Evolutionary conservation across 2,797 vertebrate species (phyloP).

Genomic region (Octomys mimax): DNA sequence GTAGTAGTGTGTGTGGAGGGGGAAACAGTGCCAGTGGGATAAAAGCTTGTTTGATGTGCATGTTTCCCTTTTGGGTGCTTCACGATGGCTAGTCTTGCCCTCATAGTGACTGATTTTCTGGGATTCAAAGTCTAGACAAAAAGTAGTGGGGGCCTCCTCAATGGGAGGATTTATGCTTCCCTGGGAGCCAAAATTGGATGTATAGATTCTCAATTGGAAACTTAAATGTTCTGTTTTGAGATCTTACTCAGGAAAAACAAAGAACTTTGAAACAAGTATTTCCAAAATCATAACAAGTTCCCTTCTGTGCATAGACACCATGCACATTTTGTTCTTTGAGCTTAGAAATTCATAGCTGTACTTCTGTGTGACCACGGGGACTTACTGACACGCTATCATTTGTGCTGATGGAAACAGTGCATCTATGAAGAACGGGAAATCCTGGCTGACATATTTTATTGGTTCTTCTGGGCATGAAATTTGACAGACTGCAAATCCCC

Average conservation of each 20-base stretch:
- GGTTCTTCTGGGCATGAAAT: constrained; percentile 74
- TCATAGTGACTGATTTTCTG: not conserved
- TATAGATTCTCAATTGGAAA: constrained; percentile 39
- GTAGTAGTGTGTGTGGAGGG: not conserved
- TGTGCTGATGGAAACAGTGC: constrained; percentile 60
- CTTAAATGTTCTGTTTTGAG: constrained; percentile 53
- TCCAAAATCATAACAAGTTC: constrained; percentile 38
- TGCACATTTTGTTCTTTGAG: constrained; percentile 32
- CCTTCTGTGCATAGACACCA: not conserved
- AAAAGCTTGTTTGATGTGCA: not conserved
- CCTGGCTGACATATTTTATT: constrained; percentile 75
- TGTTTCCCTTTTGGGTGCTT: not conserved
- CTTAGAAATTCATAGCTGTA: constrained; percentile 39
- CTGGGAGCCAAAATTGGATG: not conserved
- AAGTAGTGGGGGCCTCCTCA: not conserved
- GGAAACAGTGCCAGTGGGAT: not conserved
- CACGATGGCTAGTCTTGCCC: not conserved
- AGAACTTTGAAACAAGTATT: constrained; percentile 9
- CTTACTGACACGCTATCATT: constrained; percentile 67
- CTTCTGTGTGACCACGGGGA: constrained; percentile 50
- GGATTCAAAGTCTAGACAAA: constrained; percentile 5
- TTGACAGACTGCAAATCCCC: constrained; percentile 74
- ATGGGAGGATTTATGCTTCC: not conserved
- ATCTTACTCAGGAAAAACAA: constrained; percentile 19
- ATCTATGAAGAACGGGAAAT: constrained; percentile 65